Conservation (phyloP, 2,888 invertebrate genomes). For the Lamproptera curius region DNA sequence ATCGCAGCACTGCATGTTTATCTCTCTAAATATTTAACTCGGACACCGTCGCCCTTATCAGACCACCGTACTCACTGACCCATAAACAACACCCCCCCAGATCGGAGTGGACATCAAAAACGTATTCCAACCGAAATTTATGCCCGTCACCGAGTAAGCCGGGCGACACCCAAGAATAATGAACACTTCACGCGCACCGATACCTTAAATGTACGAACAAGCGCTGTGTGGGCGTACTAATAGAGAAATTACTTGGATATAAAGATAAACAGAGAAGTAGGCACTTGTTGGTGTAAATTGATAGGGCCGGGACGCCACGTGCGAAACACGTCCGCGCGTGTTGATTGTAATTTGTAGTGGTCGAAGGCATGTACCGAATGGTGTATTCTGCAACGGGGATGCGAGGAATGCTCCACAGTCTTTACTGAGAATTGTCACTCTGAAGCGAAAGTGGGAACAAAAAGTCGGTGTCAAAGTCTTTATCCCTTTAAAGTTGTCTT, state of each 20-base stretch:
- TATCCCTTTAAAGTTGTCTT: too few relatives aligned
- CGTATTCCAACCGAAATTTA: slow-evolving; percentile 16
- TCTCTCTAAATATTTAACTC: too few relatives aligned
- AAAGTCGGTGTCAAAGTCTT: too few relatives aligned
- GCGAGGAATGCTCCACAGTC: too few relatives aligned
- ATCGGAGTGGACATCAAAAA: slow-evolving; percentile 15
- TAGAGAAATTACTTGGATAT: slow-evolving; percentile 71
- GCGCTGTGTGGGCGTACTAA: slow-evolving; percentile 46
- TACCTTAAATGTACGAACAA: slow-evolving; percentile 28
- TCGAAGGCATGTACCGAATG: slow-evolving; percentile 52
- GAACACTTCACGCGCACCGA: slow-evolving; percentile 23
- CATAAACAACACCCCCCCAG: neutral
- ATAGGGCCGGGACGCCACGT: slow-evolving; percentile 67
- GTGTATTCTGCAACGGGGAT: slow-evolving; percentile 45
- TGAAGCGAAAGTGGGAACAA: too few relatives aligned
- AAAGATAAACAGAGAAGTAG: slow-evolving; percentile 56
- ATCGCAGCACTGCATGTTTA: too few relatives aligned
- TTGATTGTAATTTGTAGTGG: slow-evolving; percentile 78
- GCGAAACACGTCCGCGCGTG: slow-evolving; percentile 65
- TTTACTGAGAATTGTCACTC: too few relatives aligned
- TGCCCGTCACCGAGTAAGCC: slow-evolving; percentile 17
- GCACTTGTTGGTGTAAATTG: slow-evolving; percentile 62
- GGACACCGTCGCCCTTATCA: too few relatives aligned
- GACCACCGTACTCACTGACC: neutral
- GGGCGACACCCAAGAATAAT: slow-evolving; percentile 25